Evolutionary conservation across 1,140 invertebrate genomes (phyloP).

Genomic region (Zaprionus africanus): DNA sequence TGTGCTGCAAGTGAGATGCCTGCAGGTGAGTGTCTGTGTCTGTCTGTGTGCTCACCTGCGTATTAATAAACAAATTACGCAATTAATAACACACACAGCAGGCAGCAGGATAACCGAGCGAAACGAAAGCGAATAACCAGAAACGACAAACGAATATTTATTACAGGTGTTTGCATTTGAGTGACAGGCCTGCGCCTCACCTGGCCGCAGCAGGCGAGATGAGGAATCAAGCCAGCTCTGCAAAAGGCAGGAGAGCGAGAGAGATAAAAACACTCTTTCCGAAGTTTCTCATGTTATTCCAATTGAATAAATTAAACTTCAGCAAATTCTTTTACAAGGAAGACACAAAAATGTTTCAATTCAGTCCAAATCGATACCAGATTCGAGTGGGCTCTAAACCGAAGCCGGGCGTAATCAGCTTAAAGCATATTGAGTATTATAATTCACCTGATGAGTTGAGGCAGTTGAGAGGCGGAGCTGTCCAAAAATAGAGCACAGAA

Average conservation of each 20-base stretch:
- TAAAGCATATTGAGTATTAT: constrained; percentile 38
- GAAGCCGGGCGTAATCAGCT: constrained; percentile 44
- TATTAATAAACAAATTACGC: constrained; percentile 80
- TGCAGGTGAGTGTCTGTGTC: constrained; percentile 10
- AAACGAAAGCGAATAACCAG: constrained; percentile 54
- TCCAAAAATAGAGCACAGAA: constrained; percentile 17
- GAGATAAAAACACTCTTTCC: neutral
- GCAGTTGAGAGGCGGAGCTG: constrained; percentile 16
- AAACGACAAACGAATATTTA: constrained; percentile 82
- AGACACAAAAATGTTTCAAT: neutral
- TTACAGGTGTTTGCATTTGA: constrained; percentile 81
- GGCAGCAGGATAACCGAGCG: constrained; percentile 73
- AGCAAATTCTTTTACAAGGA: neutral
- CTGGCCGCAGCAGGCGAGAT: neutral
- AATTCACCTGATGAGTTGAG: constrained; percentile 38
- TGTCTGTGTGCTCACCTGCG: constrained; percentile 47
- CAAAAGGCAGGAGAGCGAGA: neutral
- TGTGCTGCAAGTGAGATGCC: constrained; percentile 19
- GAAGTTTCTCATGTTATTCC: neutral
- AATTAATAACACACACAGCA: constrained; percentile 78
- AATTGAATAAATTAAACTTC: constrained; percentile 4
- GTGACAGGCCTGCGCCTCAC: constrained; percentile 45
- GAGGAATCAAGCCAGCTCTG: neutral
- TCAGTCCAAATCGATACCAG: neutral
- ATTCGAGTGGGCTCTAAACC: neutral